Evolutionary conservation across 2,113 vertebrate species (phyloP).

Genomic region (Dasyprocta punctata): DNA sequence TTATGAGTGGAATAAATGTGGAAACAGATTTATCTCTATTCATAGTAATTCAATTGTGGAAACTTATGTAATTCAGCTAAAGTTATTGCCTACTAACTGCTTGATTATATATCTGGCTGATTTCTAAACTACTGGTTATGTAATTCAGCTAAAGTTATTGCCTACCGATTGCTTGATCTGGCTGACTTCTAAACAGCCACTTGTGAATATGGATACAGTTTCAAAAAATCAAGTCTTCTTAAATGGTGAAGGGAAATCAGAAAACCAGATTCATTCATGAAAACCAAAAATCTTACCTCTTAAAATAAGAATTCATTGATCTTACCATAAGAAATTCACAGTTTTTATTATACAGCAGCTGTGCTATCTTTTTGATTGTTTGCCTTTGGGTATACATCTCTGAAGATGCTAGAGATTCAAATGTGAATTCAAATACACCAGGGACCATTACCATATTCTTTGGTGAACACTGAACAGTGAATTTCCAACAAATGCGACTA

Average conservation of each 20-base stretch:
- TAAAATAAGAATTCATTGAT: not conserved
- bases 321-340: not conserved
- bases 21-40: not conserved
- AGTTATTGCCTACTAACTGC: not conserved
- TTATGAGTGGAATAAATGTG: not conserved
- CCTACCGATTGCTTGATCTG: not conserved
- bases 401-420: not conserved
- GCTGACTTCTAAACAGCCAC: not conserved
- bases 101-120: not conserved
- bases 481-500: not conserved
- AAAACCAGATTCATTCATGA: not conserved
- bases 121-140: not conserved
- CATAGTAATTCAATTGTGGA: not conserved
- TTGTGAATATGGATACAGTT: not conserved
- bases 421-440: constrained; percentile 48
- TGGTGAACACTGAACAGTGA: not conserved
- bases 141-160: not conserved
- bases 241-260: not conserved
- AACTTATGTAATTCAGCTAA: not conserved
- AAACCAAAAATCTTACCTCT: not conserved
- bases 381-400: not conserved
- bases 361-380: not conserved
- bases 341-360: not conserved
- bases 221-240: not conserved
- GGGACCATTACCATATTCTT: constrained; percentile 17